Evolutionary conservation across 2,888 invertebrate genomes (phyloP).

Genomic region (Leptinotarsa juncta): DNA sequence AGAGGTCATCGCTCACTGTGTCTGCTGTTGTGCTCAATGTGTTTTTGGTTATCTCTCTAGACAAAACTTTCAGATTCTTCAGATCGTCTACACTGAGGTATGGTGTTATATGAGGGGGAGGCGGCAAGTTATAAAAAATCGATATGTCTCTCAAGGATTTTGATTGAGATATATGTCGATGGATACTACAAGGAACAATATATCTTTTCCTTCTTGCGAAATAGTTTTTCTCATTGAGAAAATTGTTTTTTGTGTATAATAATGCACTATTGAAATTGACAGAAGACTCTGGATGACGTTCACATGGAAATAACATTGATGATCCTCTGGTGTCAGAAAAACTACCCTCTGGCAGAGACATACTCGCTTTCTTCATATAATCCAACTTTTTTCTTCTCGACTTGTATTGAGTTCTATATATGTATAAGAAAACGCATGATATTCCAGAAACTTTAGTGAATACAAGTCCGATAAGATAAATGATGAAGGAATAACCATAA

Average conservation of each 20-base stretch:
- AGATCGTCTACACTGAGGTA: constrained; percentile 53
- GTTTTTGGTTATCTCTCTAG: constrained; percentile 75
- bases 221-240: constrained; percentile 71
- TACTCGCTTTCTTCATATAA: neutral
- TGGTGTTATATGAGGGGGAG: constrained; percentile 68
- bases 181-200: constrained; percentile 70
- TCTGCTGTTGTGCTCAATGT: constrained; percentile 73
- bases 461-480: constrained; percentile 87
- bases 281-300: constrained; percentile 66
- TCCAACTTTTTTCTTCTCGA: constrained; percentile 65
- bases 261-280: constrained; percentile 64
- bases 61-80: constrained; percentile 46
- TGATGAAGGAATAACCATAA: constrained; percentile 89
- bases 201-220: constrained; percentile 71
- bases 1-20: constrained; percentile 62
- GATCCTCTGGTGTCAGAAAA: constrained; percentile 24
- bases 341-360: neutral
- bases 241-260: constrained; percentile 54
- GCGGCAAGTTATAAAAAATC: constrained; percentile 73
- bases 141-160: constrained; percentile 72
- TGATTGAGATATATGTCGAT: constrained; percentile 67
- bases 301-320: constrained; percentile 63
- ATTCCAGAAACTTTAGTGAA: constrained; percentile 88
- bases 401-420: constrained; percentile 72
- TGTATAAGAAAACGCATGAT: constrained; percentile 87